Base-by-base conservation (phyloP, 2,888 invertebrate genomes). In the Scrobipalpa atriplicella region DNA sequence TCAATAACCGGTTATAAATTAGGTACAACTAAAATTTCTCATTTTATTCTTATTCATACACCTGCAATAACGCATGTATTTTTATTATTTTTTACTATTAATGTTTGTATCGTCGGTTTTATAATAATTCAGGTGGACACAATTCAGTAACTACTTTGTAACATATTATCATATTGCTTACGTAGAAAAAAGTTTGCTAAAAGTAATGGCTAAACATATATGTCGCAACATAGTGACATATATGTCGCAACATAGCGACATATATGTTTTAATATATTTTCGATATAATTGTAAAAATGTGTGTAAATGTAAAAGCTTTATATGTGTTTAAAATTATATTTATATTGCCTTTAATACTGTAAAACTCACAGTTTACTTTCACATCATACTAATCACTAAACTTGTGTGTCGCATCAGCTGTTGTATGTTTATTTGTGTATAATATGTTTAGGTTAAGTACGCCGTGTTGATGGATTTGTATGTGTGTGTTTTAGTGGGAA, bases 401-500 rank as follows among this genome's bases (percentile, higher is more conserved):
- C 2, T 56, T 56, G 56, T 38, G 1, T 13, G 58, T 58, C 38
- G 38, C 58, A 16, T 36, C 18, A 19, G 18, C 29, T 56, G 54
- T 56, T 56, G 29, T 21, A 11, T 52, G 18, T 52, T 2, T 18
- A 18, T 52, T 18, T 19, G 11, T 52, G 11, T 56, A 36, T 19
- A n/a, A n/a, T 19, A 11, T 56, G 21, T 56, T 29, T 36, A 36
- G 1, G 36, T 21, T 36, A 29, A n/a, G 2, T 6, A 8, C n/a
- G 6, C 1, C n/a, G 11, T 36, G 7, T 36, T 56, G 19, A 56
- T 56, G 11, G 18, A n/a, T 18, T 10, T 56, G 16, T 56, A 11
- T 19, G n/a, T n/a, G 66, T 68, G 38, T 71, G 67, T 21, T 85
- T 82, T 86, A 91, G 90, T 85, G 67, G 91, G 91, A 39, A 87